A percentile compares a stretch with the other conserved stretches of the same genome.
Evolutionary conservation across 2,113 vertebrate genomes (phyloP).

Genomic region (Dromiciops gliroides): DNA sequence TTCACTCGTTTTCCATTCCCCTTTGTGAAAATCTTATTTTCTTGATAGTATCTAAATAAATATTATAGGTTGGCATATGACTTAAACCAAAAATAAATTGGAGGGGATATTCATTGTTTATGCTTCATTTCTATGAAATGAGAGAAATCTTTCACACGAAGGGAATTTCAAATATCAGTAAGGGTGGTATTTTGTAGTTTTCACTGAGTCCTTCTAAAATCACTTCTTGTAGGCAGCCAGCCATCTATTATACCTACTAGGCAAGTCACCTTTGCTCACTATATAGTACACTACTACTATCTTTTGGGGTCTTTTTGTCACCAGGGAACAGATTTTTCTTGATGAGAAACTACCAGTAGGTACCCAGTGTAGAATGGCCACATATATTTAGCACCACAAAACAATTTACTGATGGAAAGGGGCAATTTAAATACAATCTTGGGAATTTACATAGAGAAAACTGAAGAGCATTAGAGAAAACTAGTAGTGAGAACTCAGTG

Average conservation of each 20-base stretch:
- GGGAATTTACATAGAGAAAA: slow-evolving; percentile 27
- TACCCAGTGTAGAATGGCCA: background rate
- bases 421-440: slow-evolving; percentile 13
- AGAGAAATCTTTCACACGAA: background rate
- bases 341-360: background rate
- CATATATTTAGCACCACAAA: background rate
- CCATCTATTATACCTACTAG: background rate
- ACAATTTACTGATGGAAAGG: background rate
- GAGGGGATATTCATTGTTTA: background rate
- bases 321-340: background rate
- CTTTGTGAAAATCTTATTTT: background rate
- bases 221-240: background rate
- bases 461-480: background rate
- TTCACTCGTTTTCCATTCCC: background rate
- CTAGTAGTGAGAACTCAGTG: background rate
- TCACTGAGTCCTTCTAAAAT: background rate
- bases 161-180: background rate
- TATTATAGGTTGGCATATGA: background rate
- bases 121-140: background rate
- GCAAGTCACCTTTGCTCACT: background rate
- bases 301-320: background rate
- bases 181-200: background rate
- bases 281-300: background rate
- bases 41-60: background rate
- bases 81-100: background rate